Base-by-base conservation (phyloP, 2,888 invertebrate species). In the Oxycera nigricornis region DNA sequence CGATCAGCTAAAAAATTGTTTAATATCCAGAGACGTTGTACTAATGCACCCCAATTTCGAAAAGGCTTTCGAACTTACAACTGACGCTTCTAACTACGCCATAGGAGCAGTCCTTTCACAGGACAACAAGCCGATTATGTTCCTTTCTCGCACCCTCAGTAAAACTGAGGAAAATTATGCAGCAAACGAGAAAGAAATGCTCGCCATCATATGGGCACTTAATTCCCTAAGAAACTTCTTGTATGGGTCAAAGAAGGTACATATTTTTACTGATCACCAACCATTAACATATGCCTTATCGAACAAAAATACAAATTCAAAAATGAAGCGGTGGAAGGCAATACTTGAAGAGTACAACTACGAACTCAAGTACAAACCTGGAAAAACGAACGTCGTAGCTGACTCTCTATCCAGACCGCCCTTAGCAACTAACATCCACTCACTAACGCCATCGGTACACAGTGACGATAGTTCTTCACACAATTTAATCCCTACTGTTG, bases 271-370 rank as follows among this genome's bases (percentile, higher is more conserved):
- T 0, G 59, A 72, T 28, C 72, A 57, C 31, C 59, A 72, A 35
- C 24, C 72, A 1, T 39, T 65, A 14, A 77, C 77, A 7, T 79
- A 78, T 65, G 74, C 76, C 1, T 72, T 79, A n/a, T 76, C 77
- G 4, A 76, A 79, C 22, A 75, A 76, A 75, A 78, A 35, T 55
- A 76, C 52, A 30, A 78, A 67, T 46, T 73, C 70, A 3, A 78
- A 78, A 30, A 75, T 78, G 22, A 78, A 77, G 35, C 55, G 77
- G 1, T 77, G 77, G 78, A 78, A 78, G 30, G 55, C 73, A 2
- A 74, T 73, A 2, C 24, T 77, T 9, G 76, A 76, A 22, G 77
- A 76, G 22, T 76, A 57, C 22, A 57, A 72, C 6, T 57, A 72
- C 14, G 3, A 72, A 24, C 1, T 72, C 0, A 2, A 31, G 9